A percentile compares a stretch with the other conserved stretches of the same genome.
Evolutionary conservation across 2,797 vertebrate genomes (phyloP).

Genomic region (Corythornis leucogaster): DNA sequence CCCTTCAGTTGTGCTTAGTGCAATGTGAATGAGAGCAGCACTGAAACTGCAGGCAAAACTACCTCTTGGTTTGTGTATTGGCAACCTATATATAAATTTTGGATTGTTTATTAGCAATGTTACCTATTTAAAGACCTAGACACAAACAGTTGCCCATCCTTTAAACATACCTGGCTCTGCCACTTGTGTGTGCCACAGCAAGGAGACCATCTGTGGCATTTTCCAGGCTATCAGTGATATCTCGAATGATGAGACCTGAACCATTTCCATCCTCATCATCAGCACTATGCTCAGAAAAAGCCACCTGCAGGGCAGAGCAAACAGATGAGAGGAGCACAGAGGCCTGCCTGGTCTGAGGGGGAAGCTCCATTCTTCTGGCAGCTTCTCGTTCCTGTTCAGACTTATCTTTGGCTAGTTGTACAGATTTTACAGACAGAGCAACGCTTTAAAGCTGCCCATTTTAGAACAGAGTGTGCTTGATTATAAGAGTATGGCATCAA

Average conservation of each 20-base stretch:
- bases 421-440: background rate
- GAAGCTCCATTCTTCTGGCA: background rate
- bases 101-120: background rate
- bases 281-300: conserved; percentile 51
- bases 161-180: conserved; percentile 20
- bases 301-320: conserved; percentile 45
- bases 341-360: too few species aligned
- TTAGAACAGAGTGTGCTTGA: background rate
- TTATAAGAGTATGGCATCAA: background rate
- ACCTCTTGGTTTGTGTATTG: background rate
- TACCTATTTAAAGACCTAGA: background rate
- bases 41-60: background rate
- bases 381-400: background rate
- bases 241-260: conserved; percentile 54
- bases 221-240: conserved; percentile 49
- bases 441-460: background rate
- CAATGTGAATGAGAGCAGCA: background rate
- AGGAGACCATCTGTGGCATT: conserved; percentile 19
- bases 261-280: conserved; percentile 43
- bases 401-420: background rate
- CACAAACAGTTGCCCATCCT: background rate
- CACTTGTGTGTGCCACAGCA: conserved; percentile 19
- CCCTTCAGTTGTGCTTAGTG: background rate
- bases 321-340: background rate
- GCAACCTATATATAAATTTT: background rate